Evolutionary conservation across 2,113 vertebrate genomes (phyloP).

Genomic region (Cygnus buccinator): DNA sequence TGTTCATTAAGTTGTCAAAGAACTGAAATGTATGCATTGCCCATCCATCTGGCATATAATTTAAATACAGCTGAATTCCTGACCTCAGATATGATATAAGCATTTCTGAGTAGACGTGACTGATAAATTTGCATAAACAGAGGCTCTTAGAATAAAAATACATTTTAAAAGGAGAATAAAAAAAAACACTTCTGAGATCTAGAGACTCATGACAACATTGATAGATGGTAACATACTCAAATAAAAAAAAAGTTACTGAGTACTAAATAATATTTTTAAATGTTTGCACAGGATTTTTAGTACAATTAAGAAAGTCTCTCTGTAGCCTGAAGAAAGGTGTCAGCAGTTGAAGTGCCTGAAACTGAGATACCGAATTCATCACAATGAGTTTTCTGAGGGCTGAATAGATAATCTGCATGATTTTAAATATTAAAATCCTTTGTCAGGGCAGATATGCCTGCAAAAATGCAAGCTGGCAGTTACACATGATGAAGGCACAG

Average conservation of each 20-base stretch:
- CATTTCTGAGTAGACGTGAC: conserved; percentile 51
- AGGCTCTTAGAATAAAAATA: conserved; percentile 30
- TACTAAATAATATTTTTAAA: conserved; percentile 52
- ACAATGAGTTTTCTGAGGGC: conserved; percentile 60
- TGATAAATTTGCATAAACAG: conserved; percentile 54
- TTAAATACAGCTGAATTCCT: conserved; percentile 57
- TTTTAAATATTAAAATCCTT: conserved; percentile 70
- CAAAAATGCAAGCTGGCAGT: conserved; percentile 66
- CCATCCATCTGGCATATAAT: conserved; percentile 48
- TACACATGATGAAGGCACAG: conserved; percentile 53
- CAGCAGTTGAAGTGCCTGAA: conserved; percentile 51
- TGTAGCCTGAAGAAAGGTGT: conserved; percentile 61
- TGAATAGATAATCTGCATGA: conserved; percentile 68
- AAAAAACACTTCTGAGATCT: not conserved
- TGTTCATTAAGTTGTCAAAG: conserved; percentile 61
- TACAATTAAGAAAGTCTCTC: conserved; percentile 48
- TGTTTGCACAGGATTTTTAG: conserved; percentile 51
- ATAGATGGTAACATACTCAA: not conserved
- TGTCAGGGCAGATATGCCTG: conserved; percentile 60
- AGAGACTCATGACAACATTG: not conserved
- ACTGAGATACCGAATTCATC: conserved; percentile 50
- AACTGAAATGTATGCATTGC: conserved; percentile 46
- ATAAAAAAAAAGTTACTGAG: conserved; percentile 15
- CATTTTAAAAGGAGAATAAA: not conserved
- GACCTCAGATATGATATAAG: conserved; percentile 46